Evolutionary conservation across 2,113 vertebrate genomes (phyloP).

Genomic region (Anguilla rostrata): DNA sequence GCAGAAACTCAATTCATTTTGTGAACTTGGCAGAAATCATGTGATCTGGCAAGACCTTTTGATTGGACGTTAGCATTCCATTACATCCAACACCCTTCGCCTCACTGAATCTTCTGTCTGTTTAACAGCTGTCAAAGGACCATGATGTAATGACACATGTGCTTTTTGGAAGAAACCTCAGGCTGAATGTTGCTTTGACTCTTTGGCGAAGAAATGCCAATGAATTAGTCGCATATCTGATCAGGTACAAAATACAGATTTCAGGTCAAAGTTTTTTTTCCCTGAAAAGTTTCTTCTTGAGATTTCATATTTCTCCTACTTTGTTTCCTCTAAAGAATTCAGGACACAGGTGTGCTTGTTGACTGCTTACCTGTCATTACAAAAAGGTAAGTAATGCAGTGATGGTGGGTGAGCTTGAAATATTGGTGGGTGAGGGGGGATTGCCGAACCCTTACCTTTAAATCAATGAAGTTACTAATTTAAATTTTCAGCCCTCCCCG

Average conservation of each 20-base stretch:
- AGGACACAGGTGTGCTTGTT: slow-evolving; percentile 86
- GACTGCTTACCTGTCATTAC: slow-evolving; percentile 90
- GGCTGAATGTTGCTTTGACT: slow-evolving; percentile 86
- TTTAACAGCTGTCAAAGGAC: slow-evolving; percentile 79
- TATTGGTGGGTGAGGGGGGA: no score
- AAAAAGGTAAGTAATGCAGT: slow-evolving; percentile 73
- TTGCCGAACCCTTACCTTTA: no score
- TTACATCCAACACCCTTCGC: not conserved
- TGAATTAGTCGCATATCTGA: slow-evolving; percentile 86
- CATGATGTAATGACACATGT: slow-evolving; percentile 84
- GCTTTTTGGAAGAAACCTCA: slow-evolving; percentile 86
- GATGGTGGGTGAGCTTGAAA: no score
- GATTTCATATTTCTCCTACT: not conserved
- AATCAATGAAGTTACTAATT: no score
- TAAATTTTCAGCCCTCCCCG: no score
- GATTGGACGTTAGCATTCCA: not conserved
- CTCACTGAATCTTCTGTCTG: not conserved
- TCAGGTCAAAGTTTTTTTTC: not conserved
- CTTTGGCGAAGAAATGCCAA: slow-evolving; percentile 87
- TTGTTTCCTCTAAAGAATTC: slow-evolving; percentile 71
- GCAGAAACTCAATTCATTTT: no score
- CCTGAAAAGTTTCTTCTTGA: not conserved
- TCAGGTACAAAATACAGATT: slow-evolving; percentile 73
- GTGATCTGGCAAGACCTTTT: not conserved
- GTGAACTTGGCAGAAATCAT: no score